A percentile compares a stretch with the other conserved stretches of the same genome.
Conservation (phyloP, 2,113 vertebrate species). For the Pelobates fuscus region DNA sequence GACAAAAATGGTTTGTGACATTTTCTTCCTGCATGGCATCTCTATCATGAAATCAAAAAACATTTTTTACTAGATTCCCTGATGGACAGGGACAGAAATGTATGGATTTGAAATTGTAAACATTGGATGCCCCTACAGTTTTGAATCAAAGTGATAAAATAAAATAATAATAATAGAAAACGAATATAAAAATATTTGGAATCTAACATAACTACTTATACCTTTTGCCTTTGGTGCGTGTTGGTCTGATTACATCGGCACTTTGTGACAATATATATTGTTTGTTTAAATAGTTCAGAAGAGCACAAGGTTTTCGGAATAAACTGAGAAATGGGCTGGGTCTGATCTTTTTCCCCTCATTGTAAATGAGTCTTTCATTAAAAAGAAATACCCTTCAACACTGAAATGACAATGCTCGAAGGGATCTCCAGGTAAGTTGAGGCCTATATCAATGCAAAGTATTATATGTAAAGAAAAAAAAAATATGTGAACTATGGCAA, state of each 20-base stretch:
- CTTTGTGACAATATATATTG: constrained; percentile 50
- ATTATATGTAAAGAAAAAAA: constrained; percentile 52
- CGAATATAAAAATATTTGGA: constrained; percentile 60
- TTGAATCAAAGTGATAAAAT: constrained; percentile 51
- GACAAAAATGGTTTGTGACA: constrained; percentile 79
- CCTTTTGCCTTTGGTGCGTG: constrained; percentile 50
- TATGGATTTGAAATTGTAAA: constrained; percentile 60
- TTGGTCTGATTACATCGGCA: constrained; percentile 24
- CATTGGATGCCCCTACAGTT: constrained; percentile 59
- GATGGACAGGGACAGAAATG: constrained; percentile 77
- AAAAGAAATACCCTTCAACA: constrained; percentile 55
- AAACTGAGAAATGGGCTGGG: constrained; percentile 77
- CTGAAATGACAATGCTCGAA: constrained; percentile 74
- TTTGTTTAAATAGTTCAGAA: background rate
- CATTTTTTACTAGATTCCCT: constrained; percentile 62
- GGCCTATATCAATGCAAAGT: constrained; percentile 54
- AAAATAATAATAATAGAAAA: constrained; percentile 52
- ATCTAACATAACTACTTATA: constrained; percentile 61
- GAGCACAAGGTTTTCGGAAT: constrained; percentile 54
- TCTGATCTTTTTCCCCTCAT: constrained; percentile 84
- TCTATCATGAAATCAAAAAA: constrained; percentile 72
- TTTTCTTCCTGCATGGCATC: constrained; percentile 79
- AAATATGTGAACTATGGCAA: background rate
- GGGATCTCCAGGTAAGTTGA: constrained; percentile 65
- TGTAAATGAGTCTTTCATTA: constrained; percentile 65